These are phyloP conservation scores for Ctenoplectra terminalis DNA, from an alignment of 1,140 invertebrate species.

Conservation along the genomic window DNA sequence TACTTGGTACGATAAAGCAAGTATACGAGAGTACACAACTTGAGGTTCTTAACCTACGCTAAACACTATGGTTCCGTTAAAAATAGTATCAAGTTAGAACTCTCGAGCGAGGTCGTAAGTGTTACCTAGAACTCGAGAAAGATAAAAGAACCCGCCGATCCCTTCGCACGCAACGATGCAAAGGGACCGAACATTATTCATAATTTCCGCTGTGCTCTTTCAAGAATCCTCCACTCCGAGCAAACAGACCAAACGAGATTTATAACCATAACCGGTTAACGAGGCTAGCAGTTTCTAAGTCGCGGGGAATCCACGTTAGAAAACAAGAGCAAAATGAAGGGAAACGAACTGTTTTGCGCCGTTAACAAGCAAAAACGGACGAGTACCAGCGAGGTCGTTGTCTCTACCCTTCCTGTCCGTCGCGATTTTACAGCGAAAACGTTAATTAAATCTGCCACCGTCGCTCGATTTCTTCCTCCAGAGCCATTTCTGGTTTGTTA, in stretches of 20 bases:
- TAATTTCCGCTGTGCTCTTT: background rate
- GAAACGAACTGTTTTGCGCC: background rate
- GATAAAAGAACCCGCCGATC: no score
- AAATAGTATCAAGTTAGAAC: no score
- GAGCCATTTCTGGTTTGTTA: background rate
- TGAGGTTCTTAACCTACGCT: no score
- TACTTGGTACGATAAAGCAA: no score
- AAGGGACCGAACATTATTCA: background rate
- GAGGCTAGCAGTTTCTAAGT: background rate
- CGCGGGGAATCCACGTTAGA: background rate
- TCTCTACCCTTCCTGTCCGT: background rate
- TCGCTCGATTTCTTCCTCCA: background rate
- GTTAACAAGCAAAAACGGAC: constrained; percentile 22
- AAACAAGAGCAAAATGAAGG: background rate
- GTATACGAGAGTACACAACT: no score
- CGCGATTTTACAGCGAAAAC: background rate
- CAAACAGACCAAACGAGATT: constrained; percentile 6
- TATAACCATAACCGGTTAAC: constrained; percentile 18
- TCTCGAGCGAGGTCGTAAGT: no score
- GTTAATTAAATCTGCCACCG: constrained; percentile 14
- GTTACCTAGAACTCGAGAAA: no score
- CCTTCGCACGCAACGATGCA: no score
- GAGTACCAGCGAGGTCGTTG: background rate
- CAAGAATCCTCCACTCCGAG: background rate
- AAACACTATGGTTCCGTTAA: no score